Base-by-base conservation (phyloP, 2,797 vertebrate species). In the Rhinatrema bivittatum region DNA sequence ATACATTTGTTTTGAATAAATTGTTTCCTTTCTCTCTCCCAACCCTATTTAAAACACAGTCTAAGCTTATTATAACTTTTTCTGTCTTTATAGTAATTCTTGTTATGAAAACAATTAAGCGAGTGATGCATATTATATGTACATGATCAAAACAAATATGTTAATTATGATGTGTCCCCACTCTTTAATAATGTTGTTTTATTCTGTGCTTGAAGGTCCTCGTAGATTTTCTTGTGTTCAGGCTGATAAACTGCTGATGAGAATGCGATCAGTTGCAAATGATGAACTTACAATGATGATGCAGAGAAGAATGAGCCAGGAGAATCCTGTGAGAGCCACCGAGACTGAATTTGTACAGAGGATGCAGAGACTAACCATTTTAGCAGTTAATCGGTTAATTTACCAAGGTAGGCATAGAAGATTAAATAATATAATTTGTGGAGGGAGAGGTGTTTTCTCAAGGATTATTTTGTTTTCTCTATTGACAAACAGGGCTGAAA, bases 261-360 rank as follows among this genome's bases (percentile, higher is more conserved):
- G 86, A 50, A 97, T 99, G 94, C 91, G 91, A 8, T 93, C 87
- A 0, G 83, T 98, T 38, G 95, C 96, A 38, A 94, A 83, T 8
- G 93, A 98, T 26, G 96, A 98, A 51, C 91, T 99, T 32, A 80
- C 85, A 25, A 75, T 88, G 60, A 93, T 99, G 91, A 93, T 98
- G 88, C 94, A 97, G 47, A 77, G 87, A 23, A 83, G 91, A 56
- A 93, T 98, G 93, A 97, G 91, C 70, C 93, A 94, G 66, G 96
- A 98, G 68, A 93, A 87, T 73, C 89, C 92, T 1, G 70, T 91
- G 34, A 83, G 88, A 41, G 92, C 93, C 15, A 88, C 85, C 2
- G 95, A 98, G 55, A 64, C 86, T 0, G 96, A 99, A 60, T 89
- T 97, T 13, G 74, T 89, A 1, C 95, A 99, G 40, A 78, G 96